Conservation (phyloP, 1,140 invertebrate genomes). For the Kradibia gibbosae region DNA sequence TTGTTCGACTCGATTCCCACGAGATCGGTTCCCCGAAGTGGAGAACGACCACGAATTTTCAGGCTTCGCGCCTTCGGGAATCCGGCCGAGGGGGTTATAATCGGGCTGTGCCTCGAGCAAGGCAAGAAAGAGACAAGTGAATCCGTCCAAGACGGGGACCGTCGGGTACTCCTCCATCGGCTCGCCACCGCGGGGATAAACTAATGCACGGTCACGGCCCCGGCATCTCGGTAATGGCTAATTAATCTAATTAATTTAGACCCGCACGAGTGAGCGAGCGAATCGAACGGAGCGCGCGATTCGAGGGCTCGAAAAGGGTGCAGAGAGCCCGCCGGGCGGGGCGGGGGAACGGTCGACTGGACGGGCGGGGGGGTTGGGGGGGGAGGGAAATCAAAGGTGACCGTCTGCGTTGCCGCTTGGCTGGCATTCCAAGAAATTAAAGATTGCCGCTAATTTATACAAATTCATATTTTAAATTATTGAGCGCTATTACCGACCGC, state of each 20-base stretch:
- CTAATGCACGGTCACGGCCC: slow-evolving; percentile 47
- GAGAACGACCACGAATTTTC: slow-evolving; percentile 41
- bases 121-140: background rate
- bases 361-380: background rate
- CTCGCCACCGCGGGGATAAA: background rate
- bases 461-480: slow-evolving; percentile 73
- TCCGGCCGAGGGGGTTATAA: slow-evolving; percentile 25
- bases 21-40: slow-evolving; percentile 27
- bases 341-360: slow-evolving; percentile 19
- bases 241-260: slow-evolving; percentile 74
- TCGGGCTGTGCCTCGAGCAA: background rate
- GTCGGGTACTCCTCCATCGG: slow-evolving; percentile 7
- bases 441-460: slow-evolving; percentile 72
- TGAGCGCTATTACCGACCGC: slow-evolving; percentile 69
- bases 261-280: slow-evolving; percentile 70
- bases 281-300: slow-evolving; percentile 14
- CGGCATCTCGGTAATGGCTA: slow-evolving; percentile 68
- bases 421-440: slow-evolving; percentile 73
- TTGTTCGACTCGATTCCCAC: slow-evolving; percentile 36
- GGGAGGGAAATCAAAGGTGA: slow-evolving; percentile 57
- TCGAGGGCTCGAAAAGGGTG: slow-evolving; percentile 30
- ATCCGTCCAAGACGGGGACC: background rate
- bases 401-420: slow-evolving; percentile 59
- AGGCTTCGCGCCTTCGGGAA: slow-evolving; percentile 36
- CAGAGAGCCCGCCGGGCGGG: slow-evolving; percentile 33